Base-by-base conservation (phyloP, 2,113 vertebrate species). In the Heterochromis multidens region DNA sequence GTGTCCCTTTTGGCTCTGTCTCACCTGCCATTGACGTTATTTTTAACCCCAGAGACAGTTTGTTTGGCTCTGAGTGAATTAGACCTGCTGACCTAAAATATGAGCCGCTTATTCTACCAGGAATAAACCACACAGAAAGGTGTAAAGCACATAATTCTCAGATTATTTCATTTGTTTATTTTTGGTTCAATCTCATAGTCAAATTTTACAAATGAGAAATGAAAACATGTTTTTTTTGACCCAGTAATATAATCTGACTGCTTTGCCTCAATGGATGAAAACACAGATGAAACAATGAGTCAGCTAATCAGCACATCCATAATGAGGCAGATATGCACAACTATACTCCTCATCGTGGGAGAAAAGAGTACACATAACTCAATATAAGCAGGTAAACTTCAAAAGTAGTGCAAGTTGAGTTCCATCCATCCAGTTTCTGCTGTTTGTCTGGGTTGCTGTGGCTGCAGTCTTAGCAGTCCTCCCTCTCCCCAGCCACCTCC, bases 21-120 rank as follows among this genome's bases (percentile, higher is more conserved):
- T 89, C 85, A 89, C 88, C 87, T 90, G 88, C 59, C 81, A 58
- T 23, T 77, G n/a, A 59, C 59, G 86, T 62, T 88, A 80, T 85
- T 88, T 89, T 85, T 76, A 80, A 82, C 31, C n/a, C 25, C 19
- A 8, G 31, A 76, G 31, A 56, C 35, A 37, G 67, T 90, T 79
- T 31, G 80, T 86, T 87, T 65, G 79, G 37, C 52, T 79, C 43
- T 29, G 25, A 79, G 77, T 60, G n/a, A 88, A 77, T 83, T 77
- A 31, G 63, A 89, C 56, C 6, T 63, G 40, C 37, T 49, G 58
- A 85, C 58, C 27, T 35, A 29, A 43, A 86, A n/a, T 12, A 23
- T 5, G 8, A 72, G 37, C 23, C 14, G 4, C 54, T 46, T 16
- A 9, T 21, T 70, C 10, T 72, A 7, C 67, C 25, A 52, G 29